Percentiles rank a stretch among this genome's conserved stretches.
phyloP scores from a whole-genome alignment of 2,888 invertebrate genomes.

The Invenusta paracnida region DNA sequence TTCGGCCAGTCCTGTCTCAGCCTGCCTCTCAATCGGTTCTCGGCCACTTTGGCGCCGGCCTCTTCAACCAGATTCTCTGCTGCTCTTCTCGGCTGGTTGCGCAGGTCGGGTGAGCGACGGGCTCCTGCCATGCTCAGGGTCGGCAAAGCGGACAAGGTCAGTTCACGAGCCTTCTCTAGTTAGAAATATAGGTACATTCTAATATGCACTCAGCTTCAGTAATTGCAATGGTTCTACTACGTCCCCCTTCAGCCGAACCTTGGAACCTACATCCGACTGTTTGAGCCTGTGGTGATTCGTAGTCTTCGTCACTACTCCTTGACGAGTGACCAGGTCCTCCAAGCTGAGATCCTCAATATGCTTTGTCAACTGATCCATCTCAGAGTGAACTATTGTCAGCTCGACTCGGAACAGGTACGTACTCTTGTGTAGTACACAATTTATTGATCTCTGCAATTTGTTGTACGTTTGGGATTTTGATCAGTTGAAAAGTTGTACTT shows the following conservation, averaged over 20 bases:
- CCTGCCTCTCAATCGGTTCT: background rate
- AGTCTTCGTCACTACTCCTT: slow-evolving; percentile 82
- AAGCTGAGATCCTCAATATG: slow-evolving; percentile 76
- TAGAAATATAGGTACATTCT: too few relatives aligned
- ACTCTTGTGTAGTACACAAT: too few relatives aligned
- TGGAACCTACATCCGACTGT: slow-evolving; percentile 74
- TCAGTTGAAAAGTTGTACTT: too few relatives aligned
- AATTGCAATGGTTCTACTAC: background rate
- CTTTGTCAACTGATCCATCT: slow-evolving; percentile 79
- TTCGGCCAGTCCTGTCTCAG: background rate
- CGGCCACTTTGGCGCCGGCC: background rate
- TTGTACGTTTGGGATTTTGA: too few relatives aligned
- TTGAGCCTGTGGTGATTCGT: slow-evolving; percentile 89
- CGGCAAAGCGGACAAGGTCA: slow-evolving; percentile 5
- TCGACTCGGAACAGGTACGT: slow-evolving; percentile 77
- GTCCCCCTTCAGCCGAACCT: slow-evolving; percentile 19
- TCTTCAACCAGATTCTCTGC: background rate
- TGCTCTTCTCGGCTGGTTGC: slow-evolving; percentile 9
- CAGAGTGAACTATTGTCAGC: slow-evolving; percentile 84
- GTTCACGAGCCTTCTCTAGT: background rate
- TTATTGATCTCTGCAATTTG: background rate
- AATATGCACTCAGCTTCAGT: too few relatives aligned
- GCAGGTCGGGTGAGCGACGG: background rate
- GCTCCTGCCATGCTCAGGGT: slow-evolving; percentile 40
- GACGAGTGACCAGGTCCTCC: slow-evolving; percentile 76